phyloP scores from a whole-genome alignment of 2,113 vertebrate species.

The Gasterosteus aculeatus region DNA sequence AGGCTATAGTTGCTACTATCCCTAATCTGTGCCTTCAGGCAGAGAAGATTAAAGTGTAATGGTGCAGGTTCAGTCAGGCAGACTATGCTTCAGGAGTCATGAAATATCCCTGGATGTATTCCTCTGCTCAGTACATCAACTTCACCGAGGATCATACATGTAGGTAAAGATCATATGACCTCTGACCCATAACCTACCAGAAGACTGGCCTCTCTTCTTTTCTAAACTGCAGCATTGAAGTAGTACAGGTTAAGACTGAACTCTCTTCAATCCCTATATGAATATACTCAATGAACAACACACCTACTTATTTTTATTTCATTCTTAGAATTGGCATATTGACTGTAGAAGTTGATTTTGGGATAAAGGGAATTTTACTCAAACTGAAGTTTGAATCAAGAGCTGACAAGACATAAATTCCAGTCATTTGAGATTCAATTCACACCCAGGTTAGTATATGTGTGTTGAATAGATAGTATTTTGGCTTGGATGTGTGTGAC shows the following conservation, averaged over 20 bases:
- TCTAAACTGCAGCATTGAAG: background rate
- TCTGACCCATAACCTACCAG: background rate
- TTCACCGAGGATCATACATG: background rate
- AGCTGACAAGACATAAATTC: background rate
- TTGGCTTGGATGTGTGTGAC: background rate
- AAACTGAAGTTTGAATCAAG: background rate
- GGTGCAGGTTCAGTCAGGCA: conserved; percentile 39
- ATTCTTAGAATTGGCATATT: background rate
- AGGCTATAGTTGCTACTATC: conserved; percentile 27
- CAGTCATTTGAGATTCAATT: background rate
- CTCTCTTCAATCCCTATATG: background rate
- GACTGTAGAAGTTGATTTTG: background rate
- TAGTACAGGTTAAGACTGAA: conserved; percentile 1
- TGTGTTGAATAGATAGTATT: background rate
- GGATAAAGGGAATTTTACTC: background rate
- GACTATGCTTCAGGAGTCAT: conserved; percentile 4
- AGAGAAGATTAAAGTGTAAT: conserved; percentile 41
- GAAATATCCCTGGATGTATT: background rate
- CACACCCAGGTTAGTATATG: background rate
- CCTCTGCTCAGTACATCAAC: background rate
- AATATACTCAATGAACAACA: background rate
- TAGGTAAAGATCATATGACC: conserved; percentile 2
- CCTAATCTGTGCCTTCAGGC: conserved; percentile 43
- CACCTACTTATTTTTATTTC: background rate
- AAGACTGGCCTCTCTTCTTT: background rate